phyloP scores from a whole-genome alignment of 1,140 invertebrate genomes.

The Heterodera carotae region DNA sequence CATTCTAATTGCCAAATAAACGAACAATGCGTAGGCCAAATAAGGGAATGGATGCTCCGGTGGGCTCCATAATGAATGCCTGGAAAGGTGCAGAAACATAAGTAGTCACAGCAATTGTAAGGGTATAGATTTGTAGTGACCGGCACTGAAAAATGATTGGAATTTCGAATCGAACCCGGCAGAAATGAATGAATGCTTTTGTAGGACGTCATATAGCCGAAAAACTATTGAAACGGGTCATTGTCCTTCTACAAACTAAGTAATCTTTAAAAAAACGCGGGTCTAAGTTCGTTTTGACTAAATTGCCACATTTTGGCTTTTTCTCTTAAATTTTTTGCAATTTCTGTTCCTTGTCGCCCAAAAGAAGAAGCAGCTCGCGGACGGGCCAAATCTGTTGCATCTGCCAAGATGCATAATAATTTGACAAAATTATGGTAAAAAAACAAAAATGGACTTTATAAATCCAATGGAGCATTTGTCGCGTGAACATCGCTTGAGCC shows the following conservation, averaged over 20 bases:
- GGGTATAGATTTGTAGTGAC: no score
- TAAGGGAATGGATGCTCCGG: conserved; percentile 10
- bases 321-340: conserved; percentile 2
- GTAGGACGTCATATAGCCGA: no score
- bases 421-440: not conserved
- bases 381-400: not conserved
- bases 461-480: not conserved
- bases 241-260: no score
- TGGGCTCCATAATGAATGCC: conserved; percentile 12
- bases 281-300: no score
- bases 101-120: not conserved
- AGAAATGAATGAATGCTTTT: no score
- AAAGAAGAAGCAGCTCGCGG: not conserved
- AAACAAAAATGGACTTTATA: not conserved
- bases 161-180: no score
- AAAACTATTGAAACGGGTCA: no score
- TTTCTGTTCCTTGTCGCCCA: conserved; percentile 1
- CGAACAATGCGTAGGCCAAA: not conserved
- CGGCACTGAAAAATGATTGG: no score
- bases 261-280: no score
- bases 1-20: not conserved
- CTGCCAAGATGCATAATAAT: not conserved
- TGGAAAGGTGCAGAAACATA: not conserved
- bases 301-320: no score
- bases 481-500: not conserved